phyloP scores from a whole-genome alignment of 2,888 invertebrate genomes.

The Aleiodes leptofemur region DNA sequence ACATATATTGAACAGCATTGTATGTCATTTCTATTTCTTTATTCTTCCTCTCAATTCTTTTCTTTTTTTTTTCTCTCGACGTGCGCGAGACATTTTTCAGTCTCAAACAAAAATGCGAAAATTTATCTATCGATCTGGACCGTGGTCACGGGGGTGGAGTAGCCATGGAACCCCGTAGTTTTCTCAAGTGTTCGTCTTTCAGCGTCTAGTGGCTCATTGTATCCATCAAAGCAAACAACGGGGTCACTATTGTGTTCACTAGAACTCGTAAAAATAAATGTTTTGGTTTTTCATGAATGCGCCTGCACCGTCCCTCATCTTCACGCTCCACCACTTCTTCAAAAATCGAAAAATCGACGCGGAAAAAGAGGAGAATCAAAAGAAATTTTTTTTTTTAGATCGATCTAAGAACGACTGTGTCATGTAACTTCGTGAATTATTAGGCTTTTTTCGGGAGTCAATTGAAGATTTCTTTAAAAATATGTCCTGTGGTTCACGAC shows the following conservation, averaged over 20 bases:
- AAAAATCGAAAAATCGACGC: conserved; percentile 49
- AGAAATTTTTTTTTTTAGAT: neutral
- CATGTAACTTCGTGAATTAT: conserved; percentile 60
- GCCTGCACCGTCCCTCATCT: conserved; percentile 42
- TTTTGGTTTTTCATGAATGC: conserved; percentile 68
- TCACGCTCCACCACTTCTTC: conserved; percentile 44
- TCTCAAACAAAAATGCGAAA: conserved; percentile 62
- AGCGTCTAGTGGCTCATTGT: conserved; percentile 59
- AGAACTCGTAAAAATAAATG: conserved; percentile 63
- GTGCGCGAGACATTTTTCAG: conserved; percentile 37
- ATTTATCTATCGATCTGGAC: conserved; percentile 68
- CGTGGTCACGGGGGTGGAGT: conserved; percentile 36
- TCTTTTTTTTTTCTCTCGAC: conserved; percentile 31
- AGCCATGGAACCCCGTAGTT: conserved; percentile 39
- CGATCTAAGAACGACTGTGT: conserved; percentile 7
- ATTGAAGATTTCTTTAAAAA: conserved; percentile 17
- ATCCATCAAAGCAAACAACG: conserved; percentile 52
- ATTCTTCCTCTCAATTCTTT: conserved; percentile 43
- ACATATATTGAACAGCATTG: conserved; percentile 40
- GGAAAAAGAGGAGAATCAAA: neutral
- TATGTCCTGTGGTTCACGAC: neutral
- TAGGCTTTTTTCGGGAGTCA: conserved; percentile 43
- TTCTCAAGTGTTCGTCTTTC: conserved; percentile 43
- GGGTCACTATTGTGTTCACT: conserved; percentile 48
- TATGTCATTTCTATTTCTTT: conserved; percentile 54